Percentiles rank a stretch among this genome's conserved stretches.
Evolutionary conservation across 2,888 invertebrate species (phyloP).

Genomic region (Rhorus exstirpatorius): DNA sequence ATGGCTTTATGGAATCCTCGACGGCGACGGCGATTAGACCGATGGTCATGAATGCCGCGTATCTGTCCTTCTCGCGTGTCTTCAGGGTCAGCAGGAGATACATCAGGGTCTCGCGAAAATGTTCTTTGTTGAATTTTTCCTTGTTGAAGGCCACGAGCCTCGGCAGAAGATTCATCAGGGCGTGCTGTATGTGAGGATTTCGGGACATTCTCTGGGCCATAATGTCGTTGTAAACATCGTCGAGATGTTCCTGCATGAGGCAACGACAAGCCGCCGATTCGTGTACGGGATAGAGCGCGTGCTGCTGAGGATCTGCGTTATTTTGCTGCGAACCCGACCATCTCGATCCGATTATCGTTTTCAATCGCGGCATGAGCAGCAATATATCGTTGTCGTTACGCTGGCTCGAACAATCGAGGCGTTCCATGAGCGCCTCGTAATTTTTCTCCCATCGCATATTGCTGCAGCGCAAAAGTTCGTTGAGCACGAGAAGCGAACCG

Average conservation of each 20-base stretch:
- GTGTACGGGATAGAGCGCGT: slow-evolving; percentile 87
- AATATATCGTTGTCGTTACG: slow-evolving; percentile 87
- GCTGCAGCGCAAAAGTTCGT: slow-evolving; percentile 96
- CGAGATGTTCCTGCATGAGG: slow-evolving; percentile 94
- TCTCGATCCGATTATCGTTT: slow-evolving; percentile 88
- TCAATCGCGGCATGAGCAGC: slow-evolving; percentile 88
- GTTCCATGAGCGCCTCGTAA: slow-evolving; percentile 91
- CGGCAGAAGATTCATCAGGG: slow-evolving; percentile 94
- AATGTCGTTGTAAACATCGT: slow-evolving; percentile 92
- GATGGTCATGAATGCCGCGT: slow-evolving; percentile 95
- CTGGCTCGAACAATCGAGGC: slow-evolving; percentile 85
- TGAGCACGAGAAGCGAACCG: slow-evolving; percentile 96
- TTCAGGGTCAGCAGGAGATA: slow-evolving; percentile 93
- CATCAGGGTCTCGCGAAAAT: slow-evolving; percentile 91
- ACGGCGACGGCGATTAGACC: slow-evolving; percentile 97
- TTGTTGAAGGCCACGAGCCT: slow-evolving; percentile 97
- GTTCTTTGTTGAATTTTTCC: slow-evolving; percentile 91
- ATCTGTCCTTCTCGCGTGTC: slow-evolving; percentile 94
- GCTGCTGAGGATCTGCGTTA: slow-evolving; percentile 77
- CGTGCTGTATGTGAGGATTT: slow-evolving; percentile 94
- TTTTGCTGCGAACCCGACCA: slow-evolving; percentile 80
- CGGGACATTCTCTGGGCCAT: slow-evolving; percentile 92
- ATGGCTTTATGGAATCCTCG: slow-evolving; percentile 92
- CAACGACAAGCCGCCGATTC: slow-evolving; percentile 96
- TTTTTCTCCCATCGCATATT: slow-evolving; percentile 95